A percentile compares a stretch with the other conserved stretches of the same genome.
These are phyloP conservation scores for Plumapathes pennacea DNA, from an alignment of 92 coral and sea anemone genomes.

Conservation along the genomic window DNA sequence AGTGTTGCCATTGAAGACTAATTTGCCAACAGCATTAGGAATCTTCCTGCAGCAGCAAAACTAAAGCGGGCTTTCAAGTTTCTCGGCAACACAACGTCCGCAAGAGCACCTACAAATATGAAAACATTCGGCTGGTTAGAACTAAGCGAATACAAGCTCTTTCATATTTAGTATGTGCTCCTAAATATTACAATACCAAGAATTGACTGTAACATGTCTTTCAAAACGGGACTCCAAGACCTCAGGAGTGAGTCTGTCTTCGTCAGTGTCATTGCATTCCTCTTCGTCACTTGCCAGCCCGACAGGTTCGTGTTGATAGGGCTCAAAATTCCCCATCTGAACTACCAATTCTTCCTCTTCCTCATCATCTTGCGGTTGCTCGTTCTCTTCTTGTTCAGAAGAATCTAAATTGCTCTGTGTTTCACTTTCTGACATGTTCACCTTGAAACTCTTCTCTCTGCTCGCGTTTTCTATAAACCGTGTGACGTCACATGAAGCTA, in stretches of 20 bases:
- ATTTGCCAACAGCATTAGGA: neutral
- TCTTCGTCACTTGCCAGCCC: neutral
- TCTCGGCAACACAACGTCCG: slow-evolving; percentile 5
- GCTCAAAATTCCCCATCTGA: slow-evolving; percentile 3
- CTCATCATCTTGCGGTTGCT: too few relatives aligned
- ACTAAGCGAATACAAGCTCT: neutral
- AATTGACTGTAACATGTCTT: slow-evolving; percentile 3
- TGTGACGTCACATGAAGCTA: too few relatives aligned
- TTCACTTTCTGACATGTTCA: too few relatives aligned
- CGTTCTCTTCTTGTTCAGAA: too few relatives aligned
- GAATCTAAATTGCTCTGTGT: too few relatives aligned
- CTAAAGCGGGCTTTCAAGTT: neutral
- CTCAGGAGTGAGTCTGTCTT: slow-evolving; percentile 7
- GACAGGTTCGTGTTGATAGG: slow-evolving; percentile 5
- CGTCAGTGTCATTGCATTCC: slow-evolving; percentile 5
- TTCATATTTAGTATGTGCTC: too few relatives aligned
- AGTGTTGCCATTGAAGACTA: slow-evolving; percentile 7
- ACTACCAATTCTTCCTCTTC: neutral
- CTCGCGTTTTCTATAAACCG: too few relatives aligned
- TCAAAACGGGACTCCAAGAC: neutral
- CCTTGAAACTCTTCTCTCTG: too few relatives aligned
- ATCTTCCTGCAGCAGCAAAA: slow-evolving; percentile 13
- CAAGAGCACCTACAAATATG: slow-evolving; percentile 6
- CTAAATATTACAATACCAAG: slow-evolving; percentile 1
- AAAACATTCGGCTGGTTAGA: neutral